A percentile compares a stretch with the other conserved stretches of the same genome.
Evolutionary conservation across 92 coral and sea anemone genomes (phyloP).

Genomic region (Paramuricea clavata): DNA sequence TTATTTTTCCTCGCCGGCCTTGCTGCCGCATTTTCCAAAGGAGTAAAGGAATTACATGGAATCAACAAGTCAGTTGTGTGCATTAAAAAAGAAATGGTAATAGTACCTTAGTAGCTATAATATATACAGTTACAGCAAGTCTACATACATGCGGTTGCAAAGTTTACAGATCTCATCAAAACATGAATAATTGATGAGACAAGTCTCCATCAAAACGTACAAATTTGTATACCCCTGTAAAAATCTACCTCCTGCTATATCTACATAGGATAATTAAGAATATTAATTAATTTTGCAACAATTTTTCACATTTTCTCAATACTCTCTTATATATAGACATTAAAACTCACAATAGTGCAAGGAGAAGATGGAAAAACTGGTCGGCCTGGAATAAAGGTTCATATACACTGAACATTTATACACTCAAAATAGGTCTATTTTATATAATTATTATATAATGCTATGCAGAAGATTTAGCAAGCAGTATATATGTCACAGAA

Average conservation of each 20-base stretch:
- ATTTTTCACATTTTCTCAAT: not conserved
- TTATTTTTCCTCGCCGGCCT: not conserved
- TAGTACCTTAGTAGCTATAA: too few species aligned
- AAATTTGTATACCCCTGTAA: too few species aligned
- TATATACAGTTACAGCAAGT: too few species aligned
- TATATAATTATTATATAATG: too few species aligned
- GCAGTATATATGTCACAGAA: too few species aligned
- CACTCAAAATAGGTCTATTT: too few species aligned
- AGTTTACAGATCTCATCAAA: not conserved
- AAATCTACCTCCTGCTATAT: too few species aligned
- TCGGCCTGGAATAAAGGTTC: not conserved
- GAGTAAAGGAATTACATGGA: not conserved
- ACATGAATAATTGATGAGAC: too few species aligned
- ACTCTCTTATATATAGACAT: not conserved
- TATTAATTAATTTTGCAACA: too few species aligned
- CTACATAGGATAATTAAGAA: too few species aligned
- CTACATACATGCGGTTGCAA: not conserved
- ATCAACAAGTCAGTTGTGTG: not conserved
- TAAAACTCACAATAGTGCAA: not conserved
- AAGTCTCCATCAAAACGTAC: too few species aligned
- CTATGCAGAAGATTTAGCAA: too few species aligned
- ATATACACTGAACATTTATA: not conserved
- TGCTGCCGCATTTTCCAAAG: not conserved
- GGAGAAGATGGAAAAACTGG: not conserved
- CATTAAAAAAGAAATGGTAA: not conserved